Percentiles rank a stretch among this genome's conserved stretches.
Conservation (phyloP, 2,888 invertebrate species). For the Diarsia mendica region DNA sequence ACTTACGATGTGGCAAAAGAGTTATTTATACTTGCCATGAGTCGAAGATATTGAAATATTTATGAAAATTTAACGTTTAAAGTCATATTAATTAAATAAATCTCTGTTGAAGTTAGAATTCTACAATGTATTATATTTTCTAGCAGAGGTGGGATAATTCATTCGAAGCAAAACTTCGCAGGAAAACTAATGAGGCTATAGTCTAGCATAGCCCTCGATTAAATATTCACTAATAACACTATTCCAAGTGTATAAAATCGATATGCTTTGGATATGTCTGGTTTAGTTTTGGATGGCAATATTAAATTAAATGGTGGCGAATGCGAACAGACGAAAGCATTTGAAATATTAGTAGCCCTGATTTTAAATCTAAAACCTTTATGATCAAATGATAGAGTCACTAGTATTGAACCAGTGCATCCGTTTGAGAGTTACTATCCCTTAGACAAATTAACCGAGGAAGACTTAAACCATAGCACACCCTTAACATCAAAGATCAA, state of each 20-base stretch:
- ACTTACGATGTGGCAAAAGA: neutral
- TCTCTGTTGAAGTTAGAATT: no score
- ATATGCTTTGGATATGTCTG: conserved; percentile 7
- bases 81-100: no score
- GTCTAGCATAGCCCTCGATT: neutral
- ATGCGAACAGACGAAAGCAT: neutral
- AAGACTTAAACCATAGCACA: neutral
- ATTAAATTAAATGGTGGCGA: conserved; percentile 2
- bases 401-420: neutral
- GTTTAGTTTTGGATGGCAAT: neutral
- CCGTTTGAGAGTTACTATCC: neutral
- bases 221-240: conserved; percentile 4
- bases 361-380: neutral
- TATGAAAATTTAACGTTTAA: no score
- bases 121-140: neutral
- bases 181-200: conserved; percentile 15
- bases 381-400: neutral
- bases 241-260: conserved; percentile 18
- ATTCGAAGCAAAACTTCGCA: conserved; percentile 16
- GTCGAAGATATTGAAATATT: no score
- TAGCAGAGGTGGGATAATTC: neutral
- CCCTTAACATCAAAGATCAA: neutral
- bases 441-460: neutral
- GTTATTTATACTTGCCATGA: neutral
- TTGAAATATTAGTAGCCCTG: neutral